Conservation (phyloP, 2,113 vertebrate species). For the Macrotus californicus region DNA sequence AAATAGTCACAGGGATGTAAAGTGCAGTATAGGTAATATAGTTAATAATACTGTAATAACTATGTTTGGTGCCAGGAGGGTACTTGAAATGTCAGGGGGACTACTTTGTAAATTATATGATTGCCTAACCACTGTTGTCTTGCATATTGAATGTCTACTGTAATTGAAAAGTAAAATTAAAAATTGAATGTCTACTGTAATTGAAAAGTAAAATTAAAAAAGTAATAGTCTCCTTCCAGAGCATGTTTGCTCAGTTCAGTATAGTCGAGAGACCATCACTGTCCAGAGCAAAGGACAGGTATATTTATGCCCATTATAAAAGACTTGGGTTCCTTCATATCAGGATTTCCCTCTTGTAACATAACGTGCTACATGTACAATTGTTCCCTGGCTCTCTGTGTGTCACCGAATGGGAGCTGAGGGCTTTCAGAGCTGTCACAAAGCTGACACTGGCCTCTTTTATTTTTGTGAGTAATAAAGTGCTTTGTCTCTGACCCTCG, state of each 20-base stretch:
- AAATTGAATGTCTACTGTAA: background rate
- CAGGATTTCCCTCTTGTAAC: background rate
- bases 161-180: background rate
- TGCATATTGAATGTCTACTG: background rate
- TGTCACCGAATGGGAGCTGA: background rate
- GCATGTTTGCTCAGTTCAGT: background rate
- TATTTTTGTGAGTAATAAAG: background rate
- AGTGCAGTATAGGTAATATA: background rate
- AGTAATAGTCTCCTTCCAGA: background rate
- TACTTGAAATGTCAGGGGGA: background rate
- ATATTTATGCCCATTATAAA: conserved; percentile 12
- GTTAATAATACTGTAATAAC: background rate
- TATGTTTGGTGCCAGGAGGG: background rate
- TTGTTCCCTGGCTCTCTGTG: background rate
- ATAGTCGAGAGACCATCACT: background rate
- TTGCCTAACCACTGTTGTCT: background rate
- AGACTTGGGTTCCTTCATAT: background rate
- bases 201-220: background rate
- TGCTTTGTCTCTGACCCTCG: background rate
- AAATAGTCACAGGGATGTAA: background rate
- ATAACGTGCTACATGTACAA: background rate
- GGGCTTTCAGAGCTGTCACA: background rate
- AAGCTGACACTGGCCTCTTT: background rate
- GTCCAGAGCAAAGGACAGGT: background rate
- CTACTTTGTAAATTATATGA: background rate